Conservation (phyloP, 2,797 vertebrate species). For the Babyrousa celebensis region DNA sequence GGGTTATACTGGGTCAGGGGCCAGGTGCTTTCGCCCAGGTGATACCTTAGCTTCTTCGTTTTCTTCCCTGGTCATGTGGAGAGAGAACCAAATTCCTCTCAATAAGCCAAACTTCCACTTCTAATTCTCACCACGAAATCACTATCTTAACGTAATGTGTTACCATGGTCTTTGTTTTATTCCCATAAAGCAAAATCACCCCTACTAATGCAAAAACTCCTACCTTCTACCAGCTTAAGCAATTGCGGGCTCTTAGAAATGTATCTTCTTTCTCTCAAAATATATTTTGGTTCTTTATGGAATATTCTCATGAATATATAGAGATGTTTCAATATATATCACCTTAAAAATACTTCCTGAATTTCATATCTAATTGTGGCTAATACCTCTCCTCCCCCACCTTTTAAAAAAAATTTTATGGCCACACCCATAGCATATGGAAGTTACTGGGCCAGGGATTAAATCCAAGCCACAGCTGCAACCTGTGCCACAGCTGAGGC, state of each 20-base stretch:
- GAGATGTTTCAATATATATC: background rate
- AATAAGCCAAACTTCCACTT: background rate
- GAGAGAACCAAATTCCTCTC: background rate
- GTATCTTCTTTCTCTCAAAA: background rate
- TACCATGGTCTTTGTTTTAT: background rate
- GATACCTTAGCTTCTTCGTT: background rate
- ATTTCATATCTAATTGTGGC: background rate
- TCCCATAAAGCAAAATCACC: background rate
- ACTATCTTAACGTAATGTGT: background rate
- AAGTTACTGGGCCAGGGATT: too few relatives aligned
- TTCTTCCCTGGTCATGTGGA: background rate
- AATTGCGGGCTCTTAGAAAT: background rate
- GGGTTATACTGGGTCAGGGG: background rate
- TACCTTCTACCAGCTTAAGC: background rate
- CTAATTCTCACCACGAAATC: background rate
- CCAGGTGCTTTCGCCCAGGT: background rate
- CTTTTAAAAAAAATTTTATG: background rate
- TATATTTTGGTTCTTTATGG: background rate
- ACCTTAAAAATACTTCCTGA: background rate
- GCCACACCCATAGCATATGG: too few relatives aligned
- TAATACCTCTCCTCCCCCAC: background rate
- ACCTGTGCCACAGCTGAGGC: too few relatives aligned
- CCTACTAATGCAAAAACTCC: background rate
- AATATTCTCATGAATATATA: background rate
- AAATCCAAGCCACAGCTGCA: too few relatives aligned